Evolutionary conservation across 2,888 invertebrate species (phyloP).

Genomic region (Microctonus hyperodae): DNA sequence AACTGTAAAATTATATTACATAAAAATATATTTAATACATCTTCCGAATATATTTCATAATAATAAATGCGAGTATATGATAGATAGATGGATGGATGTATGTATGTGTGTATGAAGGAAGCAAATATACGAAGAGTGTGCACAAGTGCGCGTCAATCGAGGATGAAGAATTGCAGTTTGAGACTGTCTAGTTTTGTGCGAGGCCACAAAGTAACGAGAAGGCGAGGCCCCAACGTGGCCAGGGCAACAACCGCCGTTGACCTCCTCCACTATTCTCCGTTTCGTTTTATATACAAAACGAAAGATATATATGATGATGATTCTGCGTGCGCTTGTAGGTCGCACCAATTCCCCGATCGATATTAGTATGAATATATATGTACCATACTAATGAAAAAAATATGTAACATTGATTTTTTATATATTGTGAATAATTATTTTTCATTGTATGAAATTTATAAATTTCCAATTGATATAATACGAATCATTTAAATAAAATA

Average conservation of each 20-base stretch:
- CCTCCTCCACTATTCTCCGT: constrained; percentile 43
- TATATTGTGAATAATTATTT: not conserved
- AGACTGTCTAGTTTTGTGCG: constrained; percentile 21
- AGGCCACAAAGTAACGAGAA: constrained; percentile 25
- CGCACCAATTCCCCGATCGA: constrained; percentile 20
- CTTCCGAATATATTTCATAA: not conserved
- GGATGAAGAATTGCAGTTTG: constrained; percentile 10
- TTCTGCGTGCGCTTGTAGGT: constrained; percentile 35
- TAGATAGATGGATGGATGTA: not conserved
- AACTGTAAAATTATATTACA: not conserved
- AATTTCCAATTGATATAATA: not conserved
- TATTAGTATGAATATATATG: too few species aligned
- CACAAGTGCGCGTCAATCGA: constrained; percentile 21
- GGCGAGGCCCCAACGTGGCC: constrained; percentile 34
- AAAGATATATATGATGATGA: constrained; percentile 29
- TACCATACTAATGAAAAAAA: not conserved
- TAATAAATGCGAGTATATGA: not conserved
- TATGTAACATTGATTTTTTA: not conserved
- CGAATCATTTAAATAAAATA: not conserved
- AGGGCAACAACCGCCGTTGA: constrained; percentile 58
- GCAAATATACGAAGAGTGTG: not conserved
- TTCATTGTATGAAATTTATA: not conserved
- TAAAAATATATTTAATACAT: not conserved
- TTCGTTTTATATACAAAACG: constrained; percentile 6
- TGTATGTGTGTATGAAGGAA: not conserved